phyloP scores from a whole-genome alignment of 1,140 invertebrate species.

The Whitmania pigra region DNA sequence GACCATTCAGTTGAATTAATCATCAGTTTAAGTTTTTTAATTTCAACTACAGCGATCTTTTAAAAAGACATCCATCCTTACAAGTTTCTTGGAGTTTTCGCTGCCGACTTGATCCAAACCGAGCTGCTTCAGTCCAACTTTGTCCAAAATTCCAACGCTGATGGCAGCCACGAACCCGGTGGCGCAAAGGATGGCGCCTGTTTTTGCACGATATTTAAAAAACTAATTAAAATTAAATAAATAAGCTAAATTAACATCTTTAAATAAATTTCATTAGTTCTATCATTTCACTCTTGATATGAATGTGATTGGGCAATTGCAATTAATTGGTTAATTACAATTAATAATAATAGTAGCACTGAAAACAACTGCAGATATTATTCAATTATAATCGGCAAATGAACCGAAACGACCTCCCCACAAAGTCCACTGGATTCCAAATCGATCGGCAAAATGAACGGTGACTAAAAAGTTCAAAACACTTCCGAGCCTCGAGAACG shows the following conservation, averaged over 20 bases:
- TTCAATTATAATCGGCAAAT: too few species aligned
- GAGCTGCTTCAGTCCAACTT: slow-evolving; percentile 35
- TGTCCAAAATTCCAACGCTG: slow-evolving; percentile 39
- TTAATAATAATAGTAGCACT: too few species aligned
- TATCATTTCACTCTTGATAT: too few species aligned
- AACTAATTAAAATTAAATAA: too few species aligned
- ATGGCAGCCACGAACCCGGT: slow-evolving; percentile 42
- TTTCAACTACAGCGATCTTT: too few species aligned
- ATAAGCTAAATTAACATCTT: too few species aligned
- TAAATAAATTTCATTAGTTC: too few species aligned
- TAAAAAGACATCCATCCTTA: slow-evolving; percentile 22
- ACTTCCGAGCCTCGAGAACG: slow-evolving; percentile 43
- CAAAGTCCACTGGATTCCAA: slow-evolving; percentile 40
- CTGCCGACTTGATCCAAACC: slow-evolving; percentile 34
- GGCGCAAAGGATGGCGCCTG: slow-evolving; percentile 41
- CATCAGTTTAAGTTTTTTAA: too few species aligned
- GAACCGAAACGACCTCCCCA: slow-evolving; percentile 38
- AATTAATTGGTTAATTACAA: too few species aligned
- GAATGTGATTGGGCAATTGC: too few species aligned
- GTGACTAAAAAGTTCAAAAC: slow-evolving; percentile 44
- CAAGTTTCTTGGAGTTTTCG: slow-evolving; percentile 35
- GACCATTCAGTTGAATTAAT: not conserved
- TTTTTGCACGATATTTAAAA: not conserved
- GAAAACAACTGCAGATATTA: too few species aligned
- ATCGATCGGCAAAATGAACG: slow-evolving; percentile 33